phyloP scores from a whole-genome alignment of 2,113 vertebrate genomes.

The Pteruthius melanotis region DNA sequence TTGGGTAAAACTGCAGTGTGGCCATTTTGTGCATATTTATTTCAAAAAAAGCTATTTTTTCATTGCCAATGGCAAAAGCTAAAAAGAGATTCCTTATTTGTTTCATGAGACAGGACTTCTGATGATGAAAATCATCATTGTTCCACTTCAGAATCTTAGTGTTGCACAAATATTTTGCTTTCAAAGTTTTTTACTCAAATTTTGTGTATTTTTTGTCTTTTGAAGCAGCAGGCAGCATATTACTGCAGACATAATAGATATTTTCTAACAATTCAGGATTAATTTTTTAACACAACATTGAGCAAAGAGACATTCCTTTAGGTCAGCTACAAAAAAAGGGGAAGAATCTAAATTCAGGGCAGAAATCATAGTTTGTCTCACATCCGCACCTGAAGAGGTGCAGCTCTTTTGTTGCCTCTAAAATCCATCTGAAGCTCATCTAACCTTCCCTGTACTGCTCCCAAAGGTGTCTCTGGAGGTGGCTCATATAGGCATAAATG shows the following conservation, averaged over 20 bases:
- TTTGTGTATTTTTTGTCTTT: neutral
- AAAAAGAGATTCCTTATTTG: slow-evolving; percentile 41
- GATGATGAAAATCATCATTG: neutral
- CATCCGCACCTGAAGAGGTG: neutral
- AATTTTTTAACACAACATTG: neutral
- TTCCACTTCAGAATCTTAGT: slow-evolving; percentile 27
- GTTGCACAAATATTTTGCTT: slow-evolving; percentile 21
- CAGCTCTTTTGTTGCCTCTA: neutral
- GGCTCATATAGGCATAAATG: neutral
- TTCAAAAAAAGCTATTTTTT: slow-evolving; percentile 32
- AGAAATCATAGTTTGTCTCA: neutral
- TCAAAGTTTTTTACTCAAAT: slow-evolving; percentile 22
- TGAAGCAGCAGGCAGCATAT: neutral
- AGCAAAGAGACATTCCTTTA: neutral
- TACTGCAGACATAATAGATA: neutral
- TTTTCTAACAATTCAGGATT: neutral
- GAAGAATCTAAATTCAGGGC: neutral
- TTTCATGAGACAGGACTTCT: slow-evolving; percentile 43
- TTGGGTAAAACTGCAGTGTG: neutral
- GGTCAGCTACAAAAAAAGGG: neutral
- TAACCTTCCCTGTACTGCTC: neutral
- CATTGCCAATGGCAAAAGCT: slow-evolving; percentile 18
- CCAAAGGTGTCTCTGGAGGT: neutral
- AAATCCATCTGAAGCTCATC: neutral
- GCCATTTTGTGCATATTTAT: slow-evolving; percentile 19